Base-by-base conservation (phyloP, 2,888 invertebrate species). In the Orchestes rusci region DNA sequence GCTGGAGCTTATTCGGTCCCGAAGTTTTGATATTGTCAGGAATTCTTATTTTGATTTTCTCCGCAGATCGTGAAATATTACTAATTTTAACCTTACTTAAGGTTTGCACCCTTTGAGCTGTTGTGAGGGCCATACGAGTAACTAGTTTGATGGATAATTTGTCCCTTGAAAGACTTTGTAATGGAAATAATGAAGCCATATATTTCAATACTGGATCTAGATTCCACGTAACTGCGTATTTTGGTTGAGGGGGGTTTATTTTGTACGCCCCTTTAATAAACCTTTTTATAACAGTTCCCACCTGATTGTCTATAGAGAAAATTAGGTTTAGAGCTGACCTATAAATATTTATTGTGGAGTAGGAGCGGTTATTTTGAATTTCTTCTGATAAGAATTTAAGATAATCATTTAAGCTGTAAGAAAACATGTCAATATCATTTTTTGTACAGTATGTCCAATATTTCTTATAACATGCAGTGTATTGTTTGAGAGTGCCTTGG, bases 31-130 rank as follows among this genome's bases (percentile, higher is more conserved):
- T 19, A 16, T n/a, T 12, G 16, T 30, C 38, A 31, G 38, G 4
- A 29, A 35, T 41, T 41, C 10, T n/a, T 16, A 33, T 23, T 41
- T 41, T 23, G 18, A 41, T 41, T 34, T 17, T 41, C 27, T n/a
- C n/a, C n/a, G n/a, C n/a, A n/a, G n/a, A n/a, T n/a, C n/a, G n/a
- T n/a, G n/a, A n/a, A n/a, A n/a, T n/a, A n/a, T n/a, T n/a, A n/a
- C n/a, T n/a, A n/a, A n/a, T n/a, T n/a, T n/a, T n/a, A n/a, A n/a
- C n/a, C n/a, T n/a, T n/a, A n/a, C n/a, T n/a, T n/a, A n/a, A n/a
- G n/a, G n/a, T n/a, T n/a, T n/a, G n/a, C n/a, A n/a, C n/a, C n/a
- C n/a, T n/a, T n/a, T n/a, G n/a, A n/a, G n/a, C n/a, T n/a, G n/a
- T n/a, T n/a, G n/a, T n/a, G n/a, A n/a, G n/a, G n/a, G n/a, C n/a